phyloP scores from a whole-genome alignment of 2,888 invertebrate species.

The Malachius bipustulatus region DNA sequence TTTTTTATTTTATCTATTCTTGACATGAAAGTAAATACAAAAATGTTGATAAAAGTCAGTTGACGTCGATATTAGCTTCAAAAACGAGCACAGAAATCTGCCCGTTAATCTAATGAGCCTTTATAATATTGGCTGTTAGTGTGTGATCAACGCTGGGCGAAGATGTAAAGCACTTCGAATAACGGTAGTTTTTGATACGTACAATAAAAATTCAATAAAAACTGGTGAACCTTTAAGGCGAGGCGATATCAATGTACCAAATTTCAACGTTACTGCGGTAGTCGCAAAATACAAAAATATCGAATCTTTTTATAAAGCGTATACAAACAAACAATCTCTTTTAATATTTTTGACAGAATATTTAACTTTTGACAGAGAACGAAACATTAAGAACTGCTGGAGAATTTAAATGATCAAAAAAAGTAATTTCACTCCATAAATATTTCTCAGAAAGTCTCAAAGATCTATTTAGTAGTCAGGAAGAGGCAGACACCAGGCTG shows the following conservation, averaged over 20 bases:
- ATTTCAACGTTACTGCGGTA: slow-evolving; percentile 12
- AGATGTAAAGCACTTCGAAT: slow-evolving; percentile 11
- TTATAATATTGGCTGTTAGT: too few species aligned
- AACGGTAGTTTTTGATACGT: slow-evolving; percentile 11
- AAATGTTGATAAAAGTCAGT: too few species aligned
- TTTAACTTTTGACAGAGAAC: slow-evolving; percentile 10
- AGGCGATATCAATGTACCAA: slow-evolving; percentile 9
- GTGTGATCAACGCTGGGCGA: slow-evolving; percentile 4
- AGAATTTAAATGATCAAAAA: slow-evolving; percentile 6
- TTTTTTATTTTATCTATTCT: too few species aligned
- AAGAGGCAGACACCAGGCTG: slow-evolving; percentile 8
- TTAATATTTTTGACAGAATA: slow-evolving; percentile 13
- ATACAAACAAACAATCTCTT: slow-evolving; percentile 13
- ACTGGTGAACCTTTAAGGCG: slow-evolving; percentile 10
- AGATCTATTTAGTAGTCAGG: slow-evolving; percentile 9
- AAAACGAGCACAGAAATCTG: too few species aligned
- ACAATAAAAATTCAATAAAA: slow-evolving; percentile 10
- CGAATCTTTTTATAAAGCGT: slow-evolving; percentile 12
- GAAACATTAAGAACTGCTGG: slow-evolving; percentile 6
- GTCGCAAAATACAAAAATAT: slow-evolving; percentile 12
- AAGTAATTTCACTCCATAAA: slow-evolving; percentile 7
- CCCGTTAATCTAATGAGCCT: too few species aligned
- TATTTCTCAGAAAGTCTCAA: neutral
- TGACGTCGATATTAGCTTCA: too few species aligned
- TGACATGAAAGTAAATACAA: too few species aligned